Conservation (phyloP, 2,113 vertebrate species). For the Dolichotis patagonum region DNA sequence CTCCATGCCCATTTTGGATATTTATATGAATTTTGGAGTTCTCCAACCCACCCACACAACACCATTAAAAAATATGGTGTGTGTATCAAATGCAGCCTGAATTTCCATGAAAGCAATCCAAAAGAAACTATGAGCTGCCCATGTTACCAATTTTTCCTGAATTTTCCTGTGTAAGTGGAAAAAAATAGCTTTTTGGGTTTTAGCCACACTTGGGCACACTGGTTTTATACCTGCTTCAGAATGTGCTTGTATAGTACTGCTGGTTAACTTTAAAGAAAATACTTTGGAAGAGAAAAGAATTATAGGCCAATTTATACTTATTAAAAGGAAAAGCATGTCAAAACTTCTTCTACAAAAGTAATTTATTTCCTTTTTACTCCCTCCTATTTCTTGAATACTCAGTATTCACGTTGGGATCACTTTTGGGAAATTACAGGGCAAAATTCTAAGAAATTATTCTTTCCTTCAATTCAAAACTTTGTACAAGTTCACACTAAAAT, state of each 20-base stretch:
- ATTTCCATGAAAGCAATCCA: constrained; percentile 75
- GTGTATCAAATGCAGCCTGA: constrained; percentile 70
- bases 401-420: not conserved
- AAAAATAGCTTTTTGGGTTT: constrained; percentile 63
- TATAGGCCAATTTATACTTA: not conserved
- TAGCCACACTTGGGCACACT: constrained; percentile 18
- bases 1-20: constrained; percentile 38
- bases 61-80: constrained; percentile 60
- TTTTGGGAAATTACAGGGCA: constrained; percentile 12
- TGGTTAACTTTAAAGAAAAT: constrained; percentile 49
- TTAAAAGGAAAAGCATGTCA: not conserved
- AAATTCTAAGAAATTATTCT: constrained; percentile 8
- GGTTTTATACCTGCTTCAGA: constrained; percentile 72
- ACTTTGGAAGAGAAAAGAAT: not conserved
- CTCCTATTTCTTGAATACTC: not conserved
- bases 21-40: constrained; percentile 38
- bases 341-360: not conserved
- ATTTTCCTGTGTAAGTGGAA: constrained; percentile 72
- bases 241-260: not conserved
- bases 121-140: constrained; percentile 62
- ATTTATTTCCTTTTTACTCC: not conserved
- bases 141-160: constrained; percentile 64
- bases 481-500: constrained; percentile 60
- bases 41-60: constrained; percentile 59
- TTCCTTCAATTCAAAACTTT: constrained; percentile 70